These are phyloP conservation scores for Ochotona princeps DNA, from an alignment of 2,113 vertebrate species.

Conservation along the genomic window DNA sequence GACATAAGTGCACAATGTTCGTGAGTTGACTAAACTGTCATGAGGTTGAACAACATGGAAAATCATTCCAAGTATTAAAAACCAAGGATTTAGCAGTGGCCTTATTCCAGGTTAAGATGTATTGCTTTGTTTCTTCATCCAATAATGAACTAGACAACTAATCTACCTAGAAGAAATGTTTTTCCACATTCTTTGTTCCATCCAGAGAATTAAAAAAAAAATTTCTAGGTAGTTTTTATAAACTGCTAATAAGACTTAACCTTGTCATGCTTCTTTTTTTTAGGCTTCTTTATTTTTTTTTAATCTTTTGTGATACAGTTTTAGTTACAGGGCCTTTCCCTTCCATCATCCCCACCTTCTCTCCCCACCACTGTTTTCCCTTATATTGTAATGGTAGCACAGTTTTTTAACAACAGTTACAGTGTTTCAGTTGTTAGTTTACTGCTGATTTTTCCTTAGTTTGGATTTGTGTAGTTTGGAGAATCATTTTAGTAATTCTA, in stretches of 20 bases:
- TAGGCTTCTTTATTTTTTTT: too few relatives aligned
- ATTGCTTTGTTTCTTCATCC: not conserved
- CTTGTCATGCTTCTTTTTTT: not conserved
- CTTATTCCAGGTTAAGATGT: not conserved
- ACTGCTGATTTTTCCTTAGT: not conserved
- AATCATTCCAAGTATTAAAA: not conserved
- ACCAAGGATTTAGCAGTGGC: not conserved
- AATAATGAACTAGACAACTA: not conserved
- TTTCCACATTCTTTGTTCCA: not conserved
- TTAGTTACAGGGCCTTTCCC: too few relatives aligned
- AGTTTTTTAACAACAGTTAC: too few relatives aligned
- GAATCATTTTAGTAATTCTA: not conserved
- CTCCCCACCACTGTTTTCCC: too few relatives aligned
- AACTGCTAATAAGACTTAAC: not conserved
- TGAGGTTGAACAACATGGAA: not conserved
- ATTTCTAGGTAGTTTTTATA: not conserved
- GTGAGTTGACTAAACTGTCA: not conserved
- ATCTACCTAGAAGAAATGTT: not conserved
- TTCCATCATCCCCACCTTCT: too few relatives aligned
- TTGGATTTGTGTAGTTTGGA: conserved; percentile 2
- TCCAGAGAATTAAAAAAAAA: not conserved
- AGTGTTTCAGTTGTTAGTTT: not conserved
- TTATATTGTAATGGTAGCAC: too few relatives aligned
- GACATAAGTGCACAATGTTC: not conserved
- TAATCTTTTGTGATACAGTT: too few relatives aligned